Evolutionary conservation across 2,113 vertebrate species (phyloP).

Genomic region (Chauna torquata): DNA sequence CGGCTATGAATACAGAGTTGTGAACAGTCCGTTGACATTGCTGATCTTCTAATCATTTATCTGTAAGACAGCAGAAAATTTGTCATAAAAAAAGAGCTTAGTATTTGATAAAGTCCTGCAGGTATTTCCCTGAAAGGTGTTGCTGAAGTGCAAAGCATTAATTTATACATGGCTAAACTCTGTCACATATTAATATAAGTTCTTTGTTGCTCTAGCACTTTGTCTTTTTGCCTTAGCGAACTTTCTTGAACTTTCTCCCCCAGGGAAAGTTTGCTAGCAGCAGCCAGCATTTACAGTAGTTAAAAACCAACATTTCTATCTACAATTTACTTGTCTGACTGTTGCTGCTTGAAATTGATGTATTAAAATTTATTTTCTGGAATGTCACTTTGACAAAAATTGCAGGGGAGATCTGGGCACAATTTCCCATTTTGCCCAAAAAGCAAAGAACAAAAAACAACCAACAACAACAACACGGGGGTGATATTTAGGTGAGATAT

Average conservation of each 20-base stretch:
- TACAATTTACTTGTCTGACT: neutral
- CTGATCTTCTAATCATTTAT: neutral
- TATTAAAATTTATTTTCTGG: neutral
- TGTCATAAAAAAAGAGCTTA: neutral
- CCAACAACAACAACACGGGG: too few relatives aligned
- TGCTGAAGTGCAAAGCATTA: neutral
- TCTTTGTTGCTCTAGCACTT: neutral
- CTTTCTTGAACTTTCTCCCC: neutral
- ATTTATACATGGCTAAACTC: neutral
- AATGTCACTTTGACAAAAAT: neutral
- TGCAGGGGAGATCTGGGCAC: neutral
- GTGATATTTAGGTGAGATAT: neutral
- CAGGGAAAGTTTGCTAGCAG: neutral
- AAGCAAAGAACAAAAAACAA: neutral
- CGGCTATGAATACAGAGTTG: neutral
- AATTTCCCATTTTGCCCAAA: neutral
- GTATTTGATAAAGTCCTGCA: neutral
- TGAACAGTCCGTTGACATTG: neutral
- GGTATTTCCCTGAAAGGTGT: neutral
- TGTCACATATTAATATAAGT: neutral
- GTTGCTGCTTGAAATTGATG: neutral
- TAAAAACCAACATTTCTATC: neutral
- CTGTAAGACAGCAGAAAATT: neutral
- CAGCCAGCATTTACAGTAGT: neutral
- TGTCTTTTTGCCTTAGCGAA: neutral